A percentile compares a stretch with the other conserved stretches of the same genome.
Conservation (phyloP, 1,140 invertebrate species). For the Drosophila erecta region DNA sequence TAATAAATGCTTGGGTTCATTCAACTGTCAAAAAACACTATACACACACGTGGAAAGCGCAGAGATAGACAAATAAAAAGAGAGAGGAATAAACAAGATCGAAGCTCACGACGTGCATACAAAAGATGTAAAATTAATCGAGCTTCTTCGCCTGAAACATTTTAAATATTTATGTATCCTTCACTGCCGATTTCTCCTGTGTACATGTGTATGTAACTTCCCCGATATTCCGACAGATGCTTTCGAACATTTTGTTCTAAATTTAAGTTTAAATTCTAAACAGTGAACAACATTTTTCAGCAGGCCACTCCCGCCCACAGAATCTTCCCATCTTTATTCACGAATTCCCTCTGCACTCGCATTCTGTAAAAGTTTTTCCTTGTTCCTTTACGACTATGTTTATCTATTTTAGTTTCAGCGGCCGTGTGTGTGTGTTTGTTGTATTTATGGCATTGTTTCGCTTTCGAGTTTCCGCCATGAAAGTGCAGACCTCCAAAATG, state of each 20-base stretch:
- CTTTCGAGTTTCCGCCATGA: conserved; percentile 39
- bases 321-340: background rate
- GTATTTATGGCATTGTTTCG: conserved; percentile 62
- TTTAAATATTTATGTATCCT: conserved; percentile 10
- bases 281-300: conserved; percentile 62
- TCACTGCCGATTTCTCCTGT: background rate
- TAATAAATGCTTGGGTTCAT: conserved; percentile 54
- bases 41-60: conserved; percentile 37
- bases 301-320: conserved; percentile 7
- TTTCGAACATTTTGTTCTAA: conserved; percentile 60
- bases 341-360: background rate
- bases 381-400: conserved; percentile 50
- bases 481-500: conserved; percentile 70
- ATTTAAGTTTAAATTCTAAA: conserved; percentile 72
- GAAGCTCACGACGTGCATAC: conserved; percentile 46
- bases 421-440: conserved; percentile 9
- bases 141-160: conserved; percentile 4
- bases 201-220: conserved; percentile 1
- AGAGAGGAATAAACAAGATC: conserved; percentile 24
- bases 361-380: conserved; percentile 50
- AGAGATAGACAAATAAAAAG: conserved; percentile 27
- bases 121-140: conserved; percentile 35
- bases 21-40: conserved; percentile 68
- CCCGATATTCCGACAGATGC: conserved; percentile 47
- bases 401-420: conserved; percentile 59